Evolutionary conservation across 35 echinoderm and acorn worm genomes (phyloP).

Genomic region (Patiria miniata): DNA sequence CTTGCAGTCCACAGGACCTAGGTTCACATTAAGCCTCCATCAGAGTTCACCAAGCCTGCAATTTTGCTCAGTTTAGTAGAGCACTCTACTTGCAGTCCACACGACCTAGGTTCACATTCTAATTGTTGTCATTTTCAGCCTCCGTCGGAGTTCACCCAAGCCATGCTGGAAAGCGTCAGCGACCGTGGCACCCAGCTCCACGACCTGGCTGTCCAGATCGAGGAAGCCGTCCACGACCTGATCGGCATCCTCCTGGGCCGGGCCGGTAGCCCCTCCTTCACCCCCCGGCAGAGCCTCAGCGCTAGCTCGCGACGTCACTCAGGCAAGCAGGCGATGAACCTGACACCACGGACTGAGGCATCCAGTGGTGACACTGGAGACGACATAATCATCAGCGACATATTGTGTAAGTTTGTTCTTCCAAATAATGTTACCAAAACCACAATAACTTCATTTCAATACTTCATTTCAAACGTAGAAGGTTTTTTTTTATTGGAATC

Average conservation of each 20-base stretch:
- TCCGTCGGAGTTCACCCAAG: conserved; percentile 63
- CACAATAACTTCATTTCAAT: too few relatives aligned
- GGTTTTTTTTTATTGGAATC: too few relatives aligned
- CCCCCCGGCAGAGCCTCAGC: conserved; percentile 42
- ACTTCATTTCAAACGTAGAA: too few relatives aligned
- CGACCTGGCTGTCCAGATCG: conserved; percentile 62
- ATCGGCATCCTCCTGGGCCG: conserved; percentile 74
- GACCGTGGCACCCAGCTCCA: conserved; percentile 54
- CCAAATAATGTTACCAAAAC: not conserved
- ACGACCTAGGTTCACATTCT: too few relatives aligned
- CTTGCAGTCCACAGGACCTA: too few relatives aligned
- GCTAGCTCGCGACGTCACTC: conserved; percentile 66
- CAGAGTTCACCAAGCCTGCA: too few relatives aligned
- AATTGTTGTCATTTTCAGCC: conserved; percentile 35
- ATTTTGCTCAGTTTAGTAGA: too few relatives aligned
- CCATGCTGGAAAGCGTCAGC: conserved; percentile 58
- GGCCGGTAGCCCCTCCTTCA: conserved; percentile 26
- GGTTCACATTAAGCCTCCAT: too few relatives aligned
- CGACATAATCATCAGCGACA: conserved; percentile 63
- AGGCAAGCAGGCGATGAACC: conserved; percentile 29
- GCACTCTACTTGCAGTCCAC: too few relatives aligned
- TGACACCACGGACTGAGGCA: conserved; percentile 56
- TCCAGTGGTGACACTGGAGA: conserved; percentile 62
- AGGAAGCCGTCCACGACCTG: conserved; percentile 74
- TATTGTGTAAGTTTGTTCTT: conserved; percentile 70